Evolutionary conservation across 1,140 invertebrate species (phyloP).

Genomic region (Eufriesea mexicana): DNA sequence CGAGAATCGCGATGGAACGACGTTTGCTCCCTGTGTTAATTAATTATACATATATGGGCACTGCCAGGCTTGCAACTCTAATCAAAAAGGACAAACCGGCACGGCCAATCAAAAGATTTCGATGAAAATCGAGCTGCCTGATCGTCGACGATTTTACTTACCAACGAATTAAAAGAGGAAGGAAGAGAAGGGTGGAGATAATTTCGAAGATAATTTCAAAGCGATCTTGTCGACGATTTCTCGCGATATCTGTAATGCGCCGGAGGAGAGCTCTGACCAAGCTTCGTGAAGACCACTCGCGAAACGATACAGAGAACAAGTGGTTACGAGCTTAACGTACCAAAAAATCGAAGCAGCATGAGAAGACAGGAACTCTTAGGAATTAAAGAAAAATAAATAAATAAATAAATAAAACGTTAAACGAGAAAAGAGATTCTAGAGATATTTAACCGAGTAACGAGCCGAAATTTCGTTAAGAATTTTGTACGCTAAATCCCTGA

Average conservation of each 20-base stretch:
- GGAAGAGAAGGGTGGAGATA: not conserved
- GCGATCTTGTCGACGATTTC: conserved; percentile 25
- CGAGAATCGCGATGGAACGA: conserved; percentile 8
- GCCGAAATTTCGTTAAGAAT: conserved; percentile 59
- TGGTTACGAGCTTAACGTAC: conserved; percentile 69
- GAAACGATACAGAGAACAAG: not conserved
- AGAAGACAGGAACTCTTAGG: conserved; percentile 29
- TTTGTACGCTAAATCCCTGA: conserved; percentile 58
- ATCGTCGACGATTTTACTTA: conserved; percentile 32
- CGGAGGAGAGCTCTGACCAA: conserved; percentile 48
- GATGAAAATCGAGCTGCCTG: conserved; percentile 59
- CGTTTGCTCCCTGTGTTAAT: conserved; percentile 52
- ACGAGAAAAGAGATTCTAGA: conserved; percentile 23
- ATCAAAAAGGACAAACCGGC: conserved; percentile 63
- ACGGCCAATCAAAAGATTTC: conserved; percentile 62
- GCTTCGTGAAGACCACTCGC: conserved; percentile 36
- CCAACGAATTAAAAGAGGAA: not conserved
- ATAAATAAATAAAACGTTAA: not conserved
- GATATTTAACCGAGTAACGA: conserved; percentile 51
- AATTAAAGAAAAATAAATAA: conserved; percentile 28
- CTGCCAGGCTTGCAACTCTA: conserved; percentile 71
- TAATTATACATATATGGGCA: conserved; percentile 70
- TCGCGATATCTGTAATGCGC: conserved; percentile 13
- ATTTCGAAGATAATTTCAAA: conserved; percentile 3
- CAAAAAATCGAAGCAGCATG: conserved; percentile 37